These are phyloP conservation scores for Microplitis mediator DNA, from an alignment of 1,140 invertebrate species.

Conservation along the genomic window DNA sequence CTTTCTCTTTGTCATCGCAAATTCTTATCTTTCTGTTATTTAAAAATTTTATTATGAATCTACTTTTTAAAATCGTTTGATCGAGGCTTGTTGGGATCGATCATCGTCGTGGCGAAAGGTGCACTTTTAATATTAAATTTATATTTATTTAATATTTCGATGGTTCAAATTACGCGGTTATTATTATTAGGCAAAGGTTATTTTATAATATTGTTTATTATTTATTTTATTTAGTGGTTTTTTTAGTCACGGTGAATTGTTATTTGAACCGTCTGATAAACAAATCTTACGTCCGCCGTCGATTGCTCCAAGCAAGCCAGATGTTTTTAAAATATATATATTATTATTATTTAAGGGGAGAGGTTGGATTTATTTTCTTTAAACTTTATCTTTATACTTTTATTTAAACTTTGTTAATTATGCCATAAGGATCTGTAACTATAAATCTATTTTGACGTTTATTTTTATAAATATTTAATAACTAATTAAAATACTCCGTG, in stretches of 20 bases:
- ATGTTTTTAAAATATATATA: slow-evolving; percentile 4
- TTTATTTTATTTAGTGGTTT: slow-evolving; percentile 38
- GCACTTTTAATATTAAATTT: background rate
- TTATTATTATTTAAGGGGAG: background rate
- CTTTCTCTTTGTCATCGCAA: background rate
- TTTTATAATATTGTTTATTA: too few species aligned
- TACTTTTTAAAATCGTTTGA: background rate
- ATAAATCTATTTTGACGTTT: too few species aligned
- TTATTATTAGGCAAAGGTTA: slow-evolving; percentile 13
- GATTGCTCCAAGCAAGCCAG: slow-evolving; percentile 29
- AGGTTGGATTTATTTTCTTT: too few species aligned
- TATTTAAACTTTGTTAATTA: background rate
- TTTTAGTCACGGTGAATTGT: slow-evolving; percentile 56
- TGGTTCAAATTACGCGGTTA: slow-evolving; percentile 24
- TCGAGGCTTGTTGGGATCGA: slow-evolving; percentile 20
- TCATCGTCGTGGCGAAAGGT: slow-evolving; percentile 10
- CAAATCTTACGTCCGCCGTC: slow-evolving; percentile 10
- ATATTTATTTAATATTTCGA: background rate
- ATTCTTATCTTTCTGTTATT: background rate
- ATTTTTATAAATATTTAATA: too few species aligned
- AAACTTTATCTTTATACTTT: background rate
- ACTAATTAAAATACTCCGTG: too few species aligned
- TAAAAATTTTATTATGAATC: background rate
- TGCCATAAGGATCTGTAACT: too few species aligned
- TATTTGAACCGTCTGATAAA: slow-evolving; percentile 18